These are phyloP conservation scores for Acromyrmex echinatior DNA, from an alignment of 1,140 invertebrate species.

Conservation along the genomic window DNA sequence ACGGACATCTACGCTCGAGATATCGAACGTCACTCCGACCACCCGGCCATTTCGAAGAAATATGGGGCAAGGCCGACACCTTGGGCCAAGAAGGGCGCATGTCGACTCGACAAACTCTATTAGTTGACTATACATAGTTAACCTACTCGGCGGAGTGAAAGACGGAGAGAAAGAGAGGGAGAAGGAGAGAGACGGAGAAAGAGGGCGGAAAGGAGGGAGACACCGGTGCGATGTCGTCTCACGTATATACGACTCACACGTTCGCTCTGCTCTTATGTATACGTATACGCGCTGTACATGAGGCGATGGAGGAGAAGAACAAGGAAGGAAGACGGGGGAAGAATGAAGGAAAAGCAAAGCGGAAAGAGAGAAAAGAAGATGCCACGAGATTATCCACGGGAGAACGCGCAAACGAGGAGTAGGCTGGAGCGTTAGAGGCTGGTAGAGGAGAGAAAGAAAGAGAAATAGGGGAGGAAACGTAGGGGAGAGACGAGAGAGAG, in stretches of 20 bases:
- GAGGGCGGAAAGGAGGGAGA: background rate
- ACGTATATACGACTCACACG: conserved; percentile 8
- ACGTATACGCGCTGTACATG: conserved; percentile 22
- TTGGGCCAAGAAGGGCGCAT: conserved; percentile 78
- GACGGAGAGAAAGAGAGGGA: background rate
- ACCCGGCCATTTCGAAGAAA: conserved; percentile 75
- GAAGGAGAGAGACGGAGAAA: too few relatives aligned
- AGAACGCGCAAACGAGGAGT: conserved; percentile 15
- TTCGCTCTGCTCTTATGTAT: background rate
- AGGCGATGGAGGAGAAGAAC: background rate
- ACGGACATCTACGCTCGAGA: conserved; percentile 67
- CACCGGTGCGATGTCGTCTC: conserved; percentile 33
- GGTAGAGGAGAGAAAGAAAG: conserved; percentile 1
- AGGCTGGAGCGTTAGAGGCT: background rate
- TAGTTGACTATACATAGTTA: conserved; percentile 76
- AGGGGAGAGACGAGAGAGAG: conserved; percentile 12
- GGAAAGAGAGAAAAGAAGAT: conserved; percentile 60
- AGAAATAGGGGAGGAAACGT: conserved; percentile 11
- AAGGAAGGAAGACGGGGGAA: conserved; percentile 4
- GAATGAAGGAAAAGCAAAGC: conserved; percentile 38
- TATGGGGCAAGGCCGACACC: conserved; percentile 78
- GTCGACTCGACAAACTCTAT: conserved; percentile 76
- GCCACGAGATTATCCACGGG: conserved; percentile 38
- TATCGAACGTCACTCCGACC: conserved; percentile 76
- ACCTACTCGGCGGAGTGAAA: conserved; percentile 61